Base-by-base conservation (phyloP, 2,113 vertebrate species). In the Takifugu bimaculatus region DNA sequence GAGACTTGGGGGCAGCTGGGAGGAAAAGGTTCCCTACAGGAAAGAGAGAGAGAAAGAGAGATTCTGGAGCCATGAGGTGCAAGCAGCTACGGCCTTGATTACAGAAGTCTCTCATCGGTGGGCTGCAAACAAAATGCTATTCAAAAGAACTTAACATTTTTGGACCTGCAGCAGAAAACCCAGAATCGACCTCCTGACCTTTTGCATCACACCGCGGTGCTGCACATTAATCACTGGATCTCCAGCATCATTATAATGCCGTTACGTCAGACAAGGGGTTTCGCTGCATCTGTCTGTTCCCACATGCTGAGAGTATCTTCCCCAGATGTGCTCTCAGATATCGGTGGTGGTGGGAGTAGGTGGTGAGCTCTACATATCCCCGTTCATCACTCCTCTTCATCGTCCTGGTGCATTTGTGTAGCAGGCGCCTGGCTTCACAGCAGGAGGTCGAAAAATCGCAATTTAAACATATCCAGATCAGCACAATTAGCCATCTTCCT, bases 31-130 rank as follows among this genome's bases (percentile, higher is more conserved):
- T 27, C 59, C 1, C 45, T 39, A 45, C 50, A 55, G 32, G 59
- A 65, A 35, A 35, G 50, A 60, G 69, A 25, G 44, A 29, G 43
- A 55, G 26, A 53, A 39, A 14, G 20, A 20, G 20, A 20, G 20
- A 20, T 20, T 20, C 20, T 20, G 20, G 20, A 20, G 20, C 20
- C 20, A 1, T 20, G 65, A 77, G 86, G 79, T 84, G 47, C 63
- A 79, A 81, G 75, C 76, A 85, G 71, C 53, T 72, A 45, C 50
- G 43, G 54, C 66, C 75, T 77, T 85, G 79, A 87, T 89, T 88
- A 84, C 88, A 89, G 84, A 88, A 89, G 87, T 86, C 90, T 89
- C 79, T 81, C 85, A 88, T 89, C 88, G 82, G 60, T 80, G 65
- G 60, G 48, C 60, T 65, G 20, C 20, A 20, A 20, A 20, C 20